A percentile compares a stretch with the other conserved stretches of the same genome.
Evolutionary conservation across 2,113 vertebrate genomes (phyloP).

Genomic region (Dasyurus viverrinus): DNA sequence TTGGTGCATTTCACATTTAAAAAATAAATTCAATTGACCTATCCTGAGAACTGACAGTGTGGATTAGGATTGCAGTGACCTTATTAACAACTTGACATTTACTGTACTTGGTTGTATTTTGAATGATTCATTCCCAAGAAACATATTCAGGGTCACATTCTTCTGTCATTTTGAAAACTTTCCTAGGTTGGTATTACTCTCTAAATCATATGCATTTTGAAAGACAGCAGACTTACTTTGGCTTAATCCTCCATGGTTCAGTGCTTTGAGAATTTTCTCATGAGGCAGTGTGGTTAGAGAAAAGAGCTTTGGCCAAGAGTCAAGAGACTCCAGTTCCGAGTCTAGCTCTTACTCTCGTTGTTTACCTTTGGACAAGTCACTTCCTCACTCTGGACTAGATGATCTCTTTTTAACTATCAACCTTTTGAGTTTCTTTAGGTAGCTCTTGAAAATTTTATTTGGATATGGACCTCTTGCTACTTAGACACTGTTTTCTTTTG

Average conservation of each 20-base stretch:
- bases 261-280: constrained; percentile 33
- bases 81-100: constrained; percentile 54
- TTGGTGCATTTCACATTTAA: constrained; percentile 37
- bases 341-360: not conserved
- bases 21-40: constrained; percentile 35
- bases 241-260: constrained; percentile 54
- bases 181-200: constrained; percentile 28
- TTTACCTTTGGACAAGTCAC: not conserved
- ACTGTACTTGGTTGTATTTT: not conserved
- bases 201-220: constrained; percentile 53
- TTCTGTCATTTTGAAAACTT: constrained; percentile 63
- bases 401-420: constrained; percentile 6
- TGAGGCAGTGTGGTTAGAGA: not conserved
- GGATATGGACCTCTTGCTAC: not conserved
- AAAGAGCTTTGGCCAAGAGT: not conserved
- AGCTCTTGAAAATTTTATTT: constrained; percentile 55
- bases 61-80: constrained; percentile 64
- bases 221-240: constrained; percentile 67
- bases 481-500: constrained; percentile 20
- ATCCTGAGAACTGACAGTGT: constrained; percentile 9
- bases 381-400: not conserved
- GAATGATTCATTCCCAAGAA: constrained; percentile 68
- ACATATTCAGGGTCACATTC: constrained; percentile 51
- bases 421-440: constrained; percentile 49
- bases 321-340: not conserved